These are phyloP conservation scores for Ancistrus triradiatus DNA, from an alignment of 2,113 vertebrate genomes.

Conservation along the genomic window DNA sequence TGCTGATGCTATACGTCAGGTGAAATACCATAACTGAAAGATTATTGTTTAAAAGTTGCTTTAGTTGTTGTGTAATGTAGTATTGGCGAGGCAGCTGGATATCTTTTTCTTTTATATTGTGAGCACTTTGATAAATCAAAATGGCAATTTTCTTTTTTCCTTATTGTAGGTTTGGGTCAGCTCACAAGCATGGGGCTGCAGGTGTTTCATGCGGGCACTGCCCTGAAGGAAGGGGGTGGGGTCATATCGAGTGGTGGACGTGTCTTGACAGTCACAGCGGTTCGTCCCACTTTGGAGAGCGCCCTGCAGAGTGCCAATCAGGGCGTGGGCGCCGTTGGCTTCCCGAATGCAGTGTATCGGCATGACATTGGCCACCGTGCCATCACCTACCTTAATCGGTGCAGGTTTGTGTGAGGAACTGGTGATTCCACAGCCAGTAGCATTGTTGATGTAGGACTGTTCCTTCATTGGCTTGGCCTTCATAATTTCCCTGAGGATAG, in stretches of 20 bases:
- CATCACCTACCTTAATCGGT: constrained; percentile 74
- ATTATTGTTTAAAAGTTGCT: too few species aligned
- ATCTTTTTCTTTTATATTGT: too few species aligned
- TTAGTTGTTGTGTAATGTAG: too few species aligned
- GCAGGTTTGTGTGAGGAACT: constrained; percentile 75
- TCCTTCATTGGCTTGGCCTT: too few species aligned
- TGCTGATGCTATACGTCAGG: too few species aligned
- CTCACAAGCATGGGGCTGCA: constrained; percentile 74
- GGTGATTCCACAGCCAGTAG: too few species aligned
- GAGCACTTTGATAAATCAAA: too few species aligned
- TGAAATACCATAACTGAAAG: too few species aligned
- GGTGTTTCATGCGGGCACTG: constrained; percentile 91
- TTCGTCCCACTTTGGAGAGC: constrained; percentile 65
- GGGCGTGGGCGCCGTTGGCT: constrained; percentile 73
- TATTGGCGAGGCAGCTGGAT: too few species aligned
- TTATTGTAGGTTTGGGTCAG: constrained; percentile 71
- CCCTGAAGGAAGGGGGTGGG: constrained; percentile 68
- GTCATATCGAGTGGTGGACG: constrained; percentile 86
- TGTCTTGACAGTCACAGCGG: constrained; percentile 82
- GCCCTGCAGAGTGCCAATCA: constrained; percentile 78
- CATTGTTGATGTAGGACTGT: too few species aligned
- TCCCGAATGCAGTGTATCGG: constrained; percentile 80
- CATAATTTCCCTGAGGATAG: too few species aligned
- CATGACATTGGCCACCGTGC: constrained; percentile 83
- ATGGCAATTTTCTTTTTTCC: not conserved